A percentile compares a stretch with the other conserved stretches of the same genome.
Conservation (phyloP, 2,797 vertebrate genomes). For the Ceyx erithaca region DNA sequence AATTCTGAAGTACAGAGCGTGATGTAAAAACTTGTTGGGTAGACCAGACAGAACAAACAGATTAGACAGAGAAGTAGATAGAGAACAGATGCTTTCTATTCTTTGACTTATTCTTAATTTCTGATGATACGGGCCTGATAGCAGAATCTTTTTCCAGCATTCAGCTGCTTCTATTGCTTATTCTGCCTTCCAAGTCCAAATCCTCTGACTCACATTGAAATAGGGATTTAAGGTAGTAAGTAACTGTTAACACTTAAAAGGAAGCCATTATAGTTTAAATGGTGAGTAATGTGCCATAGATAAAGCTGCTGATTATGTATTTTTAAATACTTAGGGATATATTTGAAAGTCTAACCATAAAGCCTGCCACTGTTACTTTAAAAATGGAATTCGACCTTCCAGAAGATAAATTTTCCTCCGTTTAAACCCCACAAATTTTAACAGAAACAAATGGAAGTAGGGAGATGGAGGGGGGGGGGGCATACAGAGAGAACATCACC, state of each 20-base stretch:
- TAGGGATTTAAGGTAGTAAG: slow-evolving; percentile 42
- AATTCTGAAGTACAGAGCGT: slow-evolving; percentile 3
- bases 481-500: not conserved
- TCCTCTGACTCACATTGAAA: slow-evolving; percentile 3
- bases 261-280: slow-evolving; percentile 17
- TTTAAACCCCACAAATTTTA: not conserved
- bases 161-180: not conserved
- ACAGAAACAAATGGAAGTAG: not conserved
- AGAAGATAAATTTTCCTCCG: not conserved
- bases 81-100: slow-evolving; percentile 10
- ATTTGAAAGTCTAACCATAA: not conserved
- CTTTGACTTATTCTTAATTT: slow-evolving; percentile 17
- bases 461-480: not conserved
- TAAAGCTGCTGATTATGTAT: slow-evolving; percentile 29
- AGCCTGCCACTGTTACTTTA: not conserved
- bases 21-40: slow-evolving; percentile 5
- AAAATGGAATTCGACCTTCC: not conserved
- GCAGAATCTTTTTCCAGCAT: not conserved
- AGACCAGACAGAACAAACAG: slow-evolving; percentile 28
- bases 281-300: not conserved
- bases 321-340: not conserved
- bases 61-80: slow-evolving; percentile 7
- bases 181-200: slow-evolving; percentile 3
- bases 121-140: slow-evolving; percentile 26
- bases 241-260: not conserved